These are phyloP conservation scores for Thysanoteuthis rhombus DNA, from an alignment of 2,888 invertebrate genomes.

Conservation along the genomic window DNA sequence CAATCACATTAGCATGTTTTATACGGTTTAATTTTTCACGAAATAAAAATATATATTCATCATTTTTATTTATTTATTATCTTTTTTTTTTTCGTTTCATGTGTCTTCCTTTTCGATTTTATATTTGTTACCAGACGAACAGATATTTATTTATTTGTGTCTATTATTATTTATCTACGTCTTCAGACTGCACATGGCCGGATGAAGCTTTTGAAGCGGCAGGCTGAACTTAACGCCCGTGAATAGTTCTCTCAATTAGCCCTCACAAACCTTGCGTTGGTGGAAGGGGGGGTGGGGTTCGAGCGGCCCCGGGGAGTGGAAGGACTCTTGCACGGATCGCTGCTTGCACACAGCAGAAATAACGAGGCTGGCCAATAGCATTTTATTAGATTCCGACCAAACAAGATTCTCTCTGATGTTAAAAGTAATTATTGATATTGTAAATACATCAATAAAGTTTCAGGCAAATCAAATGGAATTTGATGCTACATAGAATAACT, in stretches of 20 bases:
- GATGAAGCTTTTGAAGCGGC: neutral
- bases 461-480: neutral
- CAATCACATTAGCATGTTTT: neutral
- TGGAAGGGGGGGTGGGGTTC: neutral
- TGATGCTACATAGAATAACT: neutral
- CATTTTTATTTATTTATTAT: neutral
- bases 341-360: neutral
- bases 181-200: neutral
- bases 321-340: neutral
- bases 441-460: neutral
- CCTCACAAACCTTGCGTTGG: neutral
- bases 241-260: neutral
- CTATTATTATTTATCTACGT: neutral
- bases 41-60: neutral
- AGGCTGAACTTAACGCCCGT: conserved; percentile 12
- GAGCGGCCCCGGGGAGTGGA: neutral
- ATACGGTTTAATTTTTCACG: neutral
- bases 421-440: conserved; percentile 12
- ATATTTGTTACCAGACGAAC: neutral
- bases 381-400: neutral
- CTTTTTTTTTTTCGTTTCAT: neutral
- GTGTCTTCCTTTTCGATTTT: neutral
- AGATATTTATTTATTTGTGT: neutral
- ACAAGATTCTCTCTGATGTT: neutral
- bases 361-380: conserved; percentile 12